phyloP scores from a whole-genome alignment of 2,888 invertebrate genomes.

The Cephus pulcher region DNA sequence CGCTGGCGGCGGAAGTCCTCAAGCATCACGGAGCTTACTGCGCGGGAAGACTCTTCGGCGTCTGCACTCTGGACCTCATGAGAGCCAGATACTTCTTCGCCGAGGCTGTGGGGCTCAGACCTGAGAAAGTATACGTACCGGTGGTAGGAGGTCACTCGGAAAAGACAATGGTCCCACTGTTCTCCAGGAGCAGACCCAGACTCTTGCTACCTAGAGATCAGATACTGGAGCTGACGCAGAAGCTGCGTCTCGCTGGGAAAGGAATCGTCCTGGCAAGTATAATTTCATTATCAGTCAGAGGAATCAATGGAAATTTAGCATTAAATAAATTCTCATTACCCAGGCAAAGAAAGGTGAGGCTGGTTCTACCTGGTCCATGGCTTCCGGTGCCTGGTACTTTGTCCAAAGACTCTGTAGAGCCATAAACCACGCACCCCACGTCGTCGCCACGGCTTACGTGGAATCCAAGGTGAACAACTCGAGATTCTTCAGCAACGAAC shows the following conservation, averaged over 20 bases:
- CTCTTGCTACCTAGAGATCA: conserved; percentile 2
- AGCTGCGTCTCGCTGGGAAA: conserved; percentile 8
- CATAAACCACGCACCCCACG: conserved; percentile 25
- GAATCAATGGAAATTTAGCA: background rate
- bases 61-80: conserved; percentile 15
- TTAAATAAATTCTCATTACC: conserved; percentile 10
- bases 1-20: conserved; percentile 16
- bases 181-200: conserved; percentile 6
- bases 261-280: conserved; percentile 7
- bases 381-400: conserved; percentile 24
- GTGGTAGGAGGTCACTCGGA: conserved; percentile 17
- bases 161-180: conserved; percentile 12
- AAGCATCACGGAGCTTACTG: conserved; percentile 37
- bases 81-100: conserved; percentile 9
- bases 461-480: conserved; percentile 21
- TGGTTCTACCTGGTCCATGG: conserved; percentile 26
- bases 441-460: conserved; percentile 26
- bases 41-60: conserved; percentile 10
- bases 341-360: conserved; percentile 22
- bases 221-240: conserved; percentile 2
- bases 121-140: conserved; percentile 9
- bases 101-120: background rate
- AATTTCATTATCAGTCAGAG: background rate
- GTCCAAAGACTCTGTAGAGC: conserved; percentile 25
- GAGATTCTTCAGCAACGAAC: conserved; percentile 23